Evolutionary conservation across 2,113 vertebrate species (phyloP).

Genomic region (Centropus bengalensis): DNA sequence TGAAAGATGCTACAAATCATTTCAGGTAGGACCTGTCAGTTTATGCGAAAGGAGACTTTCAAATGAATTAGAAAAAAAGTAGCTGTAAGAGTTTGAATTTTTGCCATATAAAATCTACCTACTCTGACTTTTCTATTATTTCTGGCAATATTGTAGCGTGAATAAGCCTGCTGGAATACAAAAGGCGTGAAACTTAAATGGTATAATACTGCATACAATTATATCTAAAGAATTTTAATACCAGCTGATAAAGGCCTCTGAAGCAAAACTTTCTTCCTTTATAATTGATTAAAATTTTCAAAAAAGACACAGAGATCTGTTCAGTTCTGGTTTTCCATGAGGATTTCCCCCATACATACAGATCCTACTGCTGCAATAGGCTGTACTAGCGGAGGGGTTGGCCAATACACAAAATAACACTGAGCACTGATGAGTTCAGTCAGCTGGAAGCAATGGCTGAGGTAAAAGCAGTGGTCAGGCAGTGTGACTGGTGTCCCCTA

Average conservation of each 20-base stretch:
- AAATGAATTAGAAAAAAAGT: neutral
- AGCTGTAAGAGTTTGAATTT: neutral
- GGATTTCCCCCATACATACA: rapidly evolving
- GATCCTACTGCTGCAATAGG: neutral
- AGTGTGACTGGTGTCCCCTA: too few species aligned
- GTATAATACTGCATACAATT: rapidly evolving
- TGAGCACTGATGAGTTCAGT: too few species aligned
- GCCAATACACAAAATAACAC: rapidly evolving
- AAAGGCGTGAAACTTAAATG: neutral
- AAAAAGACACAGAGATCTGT: neutral
- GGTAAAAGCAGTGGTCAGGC: neutral
- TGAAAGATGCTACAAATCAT: neutral
- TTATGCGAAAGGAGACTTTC: neutral
- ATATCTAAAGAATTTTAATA: neutral
- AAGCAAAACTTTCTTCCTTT: neutral
- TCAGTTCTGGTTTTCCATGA: neutral
- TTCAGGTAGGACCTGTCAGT: neutral
- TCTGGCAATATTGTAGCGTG: neutral
- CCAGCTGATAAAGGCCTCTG: neutral
- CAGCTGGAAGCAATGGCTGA: rapidly evolving
- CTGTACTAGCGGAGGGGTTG: rapidly evolving
- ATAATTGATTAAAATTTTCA: neutral
- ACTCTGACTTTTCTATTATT: neutral
- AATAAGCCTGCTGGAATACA: neutral
- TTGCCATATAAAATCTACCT: neutral